Evolutionary conservation across 1,140 invertebrate species (phyloP), one percentile per base, ranked within the genome.

Genomic region (Papilio machaon): DNA sequence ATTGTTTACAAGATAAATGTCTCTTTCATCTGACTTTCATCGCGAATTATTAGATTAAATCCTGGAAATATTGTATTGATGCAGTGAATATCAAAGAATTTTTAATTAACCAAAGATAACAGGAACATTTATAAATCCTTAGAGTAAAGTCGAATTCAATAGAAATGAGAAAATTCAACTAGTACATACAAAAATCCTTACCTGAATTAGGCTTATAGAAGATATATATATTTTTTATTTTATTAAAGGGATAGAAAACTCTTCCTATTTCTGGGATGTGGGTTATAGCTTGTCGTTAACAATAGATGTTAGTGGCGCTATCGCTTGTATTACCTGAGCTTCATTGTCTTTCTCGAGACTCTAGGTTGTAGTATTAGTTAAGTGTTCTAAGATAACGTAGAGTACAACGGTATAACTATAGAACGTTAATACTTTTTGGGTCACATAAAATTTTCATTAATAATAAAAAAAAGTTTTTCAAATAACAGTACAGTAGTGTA

Each of bases 1-100:
- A 73, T 5, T 73, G 38, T 73, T 73, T 73, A 73, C 73, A 73
- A 73, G 73, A 47, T 47, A 73, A 73, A 73, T 38, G 46, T 17
- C 43, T 47, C 73, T 73, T 73, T 73, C 43, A 73, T 73, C 64
- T 73, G 8, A 43, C 15, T 73, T 47, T 46, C 73, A 19, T n/a
- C 3, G 73, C 43, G 35, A 8, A 10, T 13, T 43, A 58, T 73
- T 17, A 19, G 46, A 46, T 73, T 6, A 17, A n/a, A 47, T 73
- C 2, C 6, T 47, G 7, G 17, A n/a, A 73, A 17, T n/a, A 5
- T 8, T 9, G 2, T 38, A 70, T 13, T 15, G 8, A 35, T 35
- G 9, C 30, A 35, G 15, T n/a, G 17, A 38, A 38, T 15, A 70
- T 38, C 15, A 15, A 8, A 67, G 30, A 1, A 43, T 43, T 43